These are phyloP conservation scores for Eclectus roratus DNA, from an alignment of 2,113 vertebrate species.

Conservation along the genomic window DNA sequence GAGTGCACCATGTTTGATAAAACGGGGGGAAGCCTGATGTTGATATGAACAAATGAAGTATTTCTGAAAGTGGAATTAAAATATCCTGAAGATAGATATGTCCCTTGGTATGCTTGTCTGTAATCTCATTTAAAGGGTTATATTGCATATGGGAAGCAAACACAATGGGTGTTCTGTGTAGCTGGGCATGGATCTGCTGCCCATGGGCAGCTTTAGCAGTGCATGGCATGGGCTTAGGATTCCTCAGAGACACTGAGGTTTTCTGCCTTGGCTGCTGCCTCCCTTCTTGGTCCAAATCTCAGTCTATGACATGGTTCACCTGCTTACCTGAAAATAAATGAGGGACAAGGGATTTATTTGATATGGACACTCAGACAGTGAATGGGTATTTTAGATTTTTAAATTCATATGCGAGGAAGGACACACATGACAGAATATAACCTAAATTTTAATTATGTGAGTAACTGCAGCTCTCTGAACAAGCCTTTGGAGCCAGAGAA, in stretches of 20 bases:
- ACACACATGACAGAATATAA: neutral
- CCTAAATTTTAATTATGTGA: neutral
- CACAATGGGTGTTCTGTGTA: accelerated
- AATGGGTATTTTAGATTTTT: neutral
- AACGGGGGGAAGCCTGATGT: neutral
- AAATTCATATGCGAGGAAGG: neutral
- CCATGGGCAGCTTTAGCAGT: neutral
- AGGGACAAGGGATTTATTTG: neutral
- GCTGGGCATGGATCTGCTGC: neutral
- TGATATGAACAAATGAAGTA: neutral
- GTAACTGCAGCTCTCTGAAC: neutral
- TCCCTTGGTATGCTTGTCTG: neutral
- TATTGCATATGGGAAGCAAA: accelerated
- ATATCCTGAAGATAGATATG: no score
- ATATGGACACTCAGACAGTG: neutral
- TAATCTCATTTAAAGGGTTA: neutral
- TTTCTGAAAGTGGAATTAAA: neutral
- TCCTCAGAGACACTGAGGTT: accelerated
- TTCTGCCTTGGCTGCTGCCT: neutral
- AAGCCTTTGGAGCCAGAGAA: neutral
- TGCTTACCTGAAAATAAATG: neutral
- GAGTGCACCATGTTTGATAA: neutral
- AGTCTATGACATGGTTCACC: accelerated
- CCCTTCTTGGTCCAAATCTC: neutral
- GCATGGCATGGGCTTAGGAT: neutral